Conservation (phyloP, 2,797 vertebrate genomes). For the Myotis findleyi region DNA sequence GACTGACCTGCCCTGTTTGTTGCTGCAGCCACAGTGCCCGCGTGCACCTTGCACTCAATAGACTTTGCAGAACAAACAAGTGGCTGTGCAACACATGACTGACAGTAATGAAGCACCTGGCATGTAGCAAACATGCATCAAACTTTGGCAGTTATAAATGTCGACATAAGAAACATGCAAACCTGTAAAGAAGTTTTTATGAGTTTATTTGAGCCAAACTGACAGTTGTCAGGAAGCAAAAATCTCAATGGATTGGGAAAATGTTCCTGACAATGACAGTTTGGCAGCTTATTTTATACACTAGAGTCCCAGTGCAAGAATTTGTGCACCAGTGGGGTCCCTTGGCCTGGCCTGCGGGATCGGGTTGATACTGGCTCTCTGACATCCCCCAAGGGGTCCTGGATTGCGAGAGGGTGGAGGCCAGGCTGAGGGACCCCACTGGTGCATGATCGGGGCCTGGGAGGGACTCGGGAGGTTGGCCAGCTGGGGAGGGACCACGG, state of each 20-base stretch:
- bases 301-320: too few relatives aligned
- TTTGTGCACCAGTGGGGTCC: too few relatives aligned
- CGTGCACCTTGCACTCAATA: background rate
- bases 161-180: background rate
- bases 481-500: rapidly evolving
- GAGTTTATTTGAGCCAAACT: background rate
- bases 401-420: too few relatives aligned
- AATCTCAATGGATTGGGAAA: background rate
- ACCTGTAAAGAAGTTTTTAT: background rate
- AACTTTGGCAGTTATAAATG: background rate
- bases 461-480: too few relatives aligned
- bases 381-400: too few relatives aligned
- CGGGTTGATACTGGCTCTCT: too few relatives aligned
- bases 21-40: background rate
- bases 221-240: background rate
- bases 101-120: background rate
- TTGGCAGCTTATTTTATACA: background rate
- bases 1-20: background rate
- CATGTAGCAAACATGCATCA: background rate
- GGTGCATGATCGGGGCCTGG: too few relatives aligned
- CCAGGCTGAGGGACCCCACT: too few relatives aligned
- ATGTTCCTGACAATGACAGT: background rate
- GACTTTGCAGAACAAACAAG: background rate
- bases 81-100: background rate
- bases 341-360: too few relatives aligned